Conservation (phyloP, 2,888 invertebrate species). For the Tachina fera region DNA sequence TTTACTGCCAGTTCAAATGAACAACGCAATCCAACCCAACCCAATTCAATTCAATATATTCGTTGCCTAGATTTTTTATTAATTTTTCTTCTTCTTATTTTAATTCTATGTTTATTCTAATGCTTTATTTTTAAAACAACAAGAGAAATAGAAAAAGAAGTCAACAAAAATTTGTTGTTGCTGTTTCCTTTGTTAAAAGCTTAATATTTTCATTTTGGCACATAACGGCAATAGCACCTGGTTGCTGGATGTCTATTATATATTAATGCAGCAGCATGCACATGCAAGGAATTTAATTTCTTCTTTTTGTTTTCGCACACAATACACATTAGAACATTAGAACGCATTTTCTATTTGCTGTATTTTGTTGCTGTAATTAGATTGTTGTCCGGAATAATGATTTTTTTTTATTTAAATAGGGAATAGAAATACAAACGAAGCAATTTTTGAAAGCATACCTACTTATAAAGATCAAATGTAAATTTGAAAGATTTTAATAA, state of each 20-base stretch:
- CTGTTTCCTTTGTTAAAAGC: conserved; percentile 15
- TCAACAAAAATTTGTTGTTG: not conserved
- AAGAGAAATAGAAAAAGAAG: not conserved
- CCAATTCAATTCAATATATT: conserved; percentile 48
- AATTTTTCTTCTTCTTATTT: conserved; percentile 25
- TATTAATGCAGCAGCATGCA: conserved; percentile 38
- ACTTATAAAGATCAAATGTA: not conserved
- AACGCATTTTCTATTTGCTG: conserved; percentile 37
- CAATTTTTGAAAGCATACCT: not conserved
- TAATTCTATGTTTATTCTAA: conserved; percentile 39
- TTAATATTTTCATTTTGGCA: conserved; percentile 39
- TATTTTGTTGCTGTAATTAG: conserved; percentile 37
- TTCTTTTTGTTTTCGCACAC: conserved; percentile 22
- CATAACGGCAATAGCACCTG: conserved; percentile 70
- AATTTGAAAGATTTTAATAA: not conserved
- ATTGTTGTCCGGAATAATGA: conserved; percentile 27
- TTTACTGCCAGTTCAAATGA: conserved; percentile 50
- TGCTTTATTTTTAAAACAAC: conserved; percentile 1
- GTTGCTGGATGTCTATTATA: conserved; percentile 33
- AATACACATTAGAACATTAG: not conserved
- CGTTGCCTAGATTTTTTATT: conserved; percentile 28
- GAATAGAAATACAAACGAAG: conserved; percentile 37
- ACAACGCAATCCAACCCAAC: conserved; percentile 46
- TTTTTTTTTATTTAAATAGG: conserved; percentile 18
- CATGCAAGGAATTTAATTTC: conserved; percentile 2